A percentile compares a stretch with the other conserved stretches of the same genome.
phyloP scores from a whole-genome alignment of 2,113 vertebrate genomes.

The Chroicocephalus ridibundus region DNA sequence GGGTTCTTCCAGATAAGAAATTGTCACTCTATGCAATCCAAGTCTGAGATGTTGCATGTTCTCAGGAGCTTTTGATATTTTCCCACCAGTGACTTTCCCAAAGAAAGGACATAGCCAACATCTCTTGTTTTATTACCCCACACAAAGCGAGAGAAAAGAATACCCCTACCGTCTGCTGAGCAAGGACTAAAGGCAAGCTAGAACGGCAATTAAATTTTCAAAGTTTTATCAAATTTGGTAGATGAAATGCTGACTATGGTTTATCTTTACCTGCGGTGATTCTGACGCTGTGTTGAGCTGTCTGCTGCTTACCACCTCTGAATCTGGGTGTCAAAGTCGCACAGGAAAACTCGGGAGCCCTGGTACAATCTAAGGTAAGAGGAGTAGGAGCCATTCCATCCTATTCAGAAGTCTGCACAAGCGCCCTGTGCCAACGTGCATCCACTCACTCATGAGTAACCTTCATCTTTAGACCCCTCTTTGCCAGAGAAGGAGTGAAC shows the following conservation, averaged over 20 bases:
- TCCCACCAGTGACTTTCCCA: not conserved
- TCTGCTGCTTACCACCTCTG: not conserved
- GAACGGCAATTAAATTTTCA: not conserved
- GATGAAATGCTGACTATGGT: not conserved
- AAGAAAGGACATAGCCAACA: not conserved
- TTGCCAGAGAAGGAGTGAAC: not conserved
- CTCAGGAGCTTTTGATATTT: not conserved
- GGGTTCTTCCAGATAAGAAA: not conserved
- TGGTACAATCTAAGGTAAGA: not conserved
- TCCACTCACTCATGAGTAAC: not conserved
- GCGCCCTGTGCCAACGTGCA: rapidly evolving
- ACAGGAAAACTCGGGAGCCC: not conserved
- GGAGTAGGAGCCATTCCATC: not conserved
- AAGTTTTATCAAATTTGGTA: not conserved
- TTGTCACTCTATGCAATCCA: not conserved
- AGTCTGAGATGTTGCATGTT: not conserved
- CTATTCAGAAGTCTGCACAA: not conserved
- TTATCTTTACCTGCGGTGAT: not conserved
- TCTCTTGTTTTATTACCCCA: not conserved
- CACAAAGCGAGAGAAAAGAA: not conserved
- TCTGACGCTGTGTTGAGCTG: not conserved
- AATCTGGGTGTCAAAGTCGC: not conserved
- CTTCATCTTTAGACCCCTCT: not conserved
- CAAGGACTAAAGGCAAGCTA: not conserved
- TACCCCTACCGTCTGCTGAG: not conserved